Conservation (phyloP, 35 echinoderm and acorn worm genomes). For the Acanthaster planci region DNA sequence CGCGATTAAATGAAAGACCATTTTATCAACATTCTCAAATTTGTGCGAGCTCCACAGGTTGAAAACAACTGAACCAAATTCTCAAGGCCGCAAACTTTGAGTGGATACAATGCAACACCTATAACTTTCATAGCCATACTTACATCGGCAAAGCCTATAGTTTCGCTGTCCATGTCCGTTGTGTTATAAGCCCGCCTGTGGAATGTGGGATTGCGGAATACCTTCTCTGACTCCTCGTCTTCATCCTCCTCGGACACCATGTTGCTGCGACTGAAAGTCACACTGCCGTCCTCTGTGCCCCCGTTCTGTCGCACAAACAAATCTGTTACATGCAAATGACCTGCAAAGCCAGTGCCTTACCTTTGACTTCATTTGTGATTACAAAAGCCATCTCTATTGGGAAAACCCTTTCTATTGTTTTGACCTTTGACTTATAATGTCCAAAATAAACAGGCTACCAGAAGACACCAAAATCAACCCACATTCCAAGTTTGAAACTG, state of each 20-base stretch:
- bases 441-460: too few species aligned
- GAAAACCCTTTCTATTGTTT: too few species aligned
- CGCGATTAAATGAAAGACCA: neutral
- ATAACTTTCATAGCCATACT: neutral
- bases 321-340: too few species aligned
- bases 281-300: neutral
- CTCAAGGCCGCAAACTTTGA: neutral
- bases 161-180: neutral
- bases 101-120: too few species aligned
- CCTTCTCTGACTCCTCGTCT: neutral
- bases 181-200: neutral
- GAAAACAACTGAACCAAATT: neutral
- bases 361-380: too few species aligned
- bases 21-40: neutral
- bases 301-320: too few species aligned
- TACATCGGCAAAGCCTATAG: slow-evolving; percentile 11
- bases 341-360: too few species aligned
- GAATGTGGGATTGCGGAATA: slow-evolving; percentile 3
- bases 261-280: neutral
- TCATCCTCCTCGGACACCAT: neutral
- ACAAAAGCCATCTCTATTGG: too few species aligned
- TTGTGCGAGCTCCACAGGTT: neutral
- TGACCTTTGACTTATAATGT: too few species aligned
- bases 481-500: too few species aligned
- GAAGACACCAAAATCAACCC: too few species aligned